Conservation (phyloP, 2,888 invertebrate species). For the Prosopocoilus inquinatus region DNA sequence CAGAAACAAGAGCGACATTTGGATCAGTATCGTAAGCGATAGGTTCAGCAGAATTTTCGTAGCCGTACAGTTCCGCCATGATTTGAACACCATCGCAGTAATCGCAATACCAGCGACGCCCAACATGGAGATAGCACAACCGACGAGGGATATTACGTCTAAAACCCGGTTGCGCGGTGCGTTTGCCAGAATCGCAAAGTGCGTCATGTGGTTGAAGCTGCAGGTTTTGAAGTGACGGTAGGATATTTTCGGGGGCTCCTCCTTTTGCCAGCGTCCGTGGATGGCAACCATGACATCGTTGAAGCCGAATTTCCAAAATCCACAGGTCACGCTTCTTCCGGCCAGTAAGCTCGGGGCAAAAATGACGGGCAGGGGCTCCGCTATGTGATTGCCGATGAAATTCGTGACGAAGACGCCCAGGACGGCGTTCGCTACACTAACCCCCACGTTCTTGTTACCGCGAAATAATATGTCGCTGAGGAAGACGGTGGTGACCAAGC, state of each 20-base stretch:
- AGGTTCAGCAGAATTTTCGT: slow-evolving; percentile 59
- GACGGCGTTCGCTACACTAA: too few relatives aligned
- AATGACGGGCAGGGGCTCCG: not conserved
- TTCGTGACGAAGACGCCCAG: not conserved
- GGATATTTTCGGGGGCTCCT: not conserved
- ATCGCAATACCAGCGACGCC: slow-evolving; percentile 51
- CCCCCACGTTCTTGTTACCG: too few relatives aligned
- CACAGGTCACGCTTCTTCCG: not conserved
- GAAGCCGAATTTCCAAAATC: slow-evolving; percentile 12
- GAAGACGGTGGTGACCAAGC: not conserved
- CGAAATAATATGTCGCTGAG: not conserved
- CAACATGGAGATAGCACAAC: slow-evolving; percentile 52
- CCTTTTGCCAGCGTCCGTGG: slow-evolving; percentile 9
- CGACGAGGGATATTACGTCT: slow-evolving; percentile 51
- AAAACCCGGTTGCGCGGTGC: slow-evolving; percentile 47
- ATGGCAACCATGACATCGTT: slow-evolving; percentile 3
- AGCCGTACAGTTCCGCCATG: slow-evolving; percentile 59
- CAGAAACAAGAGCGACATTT: slow-evolving; percentile 41
- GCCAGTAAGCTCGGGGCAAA: too few relatives aligned
- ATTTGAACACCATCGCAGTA: slow-evolving; percentile 54
- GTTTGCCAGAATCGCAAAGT: slow-evolving; percentile 55
- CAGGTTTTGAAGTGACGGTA: slow-evolving; percentile 48
- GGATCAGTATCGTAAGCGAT: slow-evolving; percentile 50
- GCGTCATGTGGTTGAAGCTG: slow-evolving; percentile 54
- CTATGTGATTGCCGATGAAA: not conserved